Base-by-base conservation (phyloP, 2,888 invertebrate genomes). In the Apodemia duryi region DNA sequence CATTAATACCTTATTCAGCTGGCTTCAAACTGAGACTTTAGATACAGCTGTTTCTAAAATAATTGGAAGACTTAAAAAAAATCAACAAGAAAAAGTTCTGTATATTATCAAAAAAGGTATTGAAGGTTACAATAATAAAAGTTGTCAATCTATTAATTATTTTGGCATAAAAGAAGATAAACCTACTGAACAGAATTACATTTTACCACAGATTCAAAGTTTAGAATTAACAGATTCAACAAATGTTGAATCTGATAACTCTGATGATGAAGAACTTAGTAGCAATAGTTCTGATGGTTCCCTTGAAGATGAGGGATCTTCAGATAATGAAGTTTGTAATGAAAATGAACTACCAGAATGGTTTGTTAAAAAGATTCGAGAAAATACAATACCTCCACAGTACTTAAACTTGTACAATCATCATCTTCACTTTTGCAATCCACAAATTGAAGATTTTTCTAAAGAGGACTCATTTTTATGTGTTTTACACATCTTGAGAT, bases 1-100 rank as follows among this genome's bases (percentile, higher is more conserved):
- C 69, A 96, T 98, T 70, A 92, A 94, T 69, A 93, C 94, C 3
- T 89, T 96, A 6, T 92, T 98, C 5, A 91, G 93, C 66, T 98
- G 98, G 97, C 78, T 98, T 2, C 93, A 94, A 73, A 93, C 94
- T 74, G 95, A 96, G 79, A 94, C 94, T 0, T 87, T 95, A 32
- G 94, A 96, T 13, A 91, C 94, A 2, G 97, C 96, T 0, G 84
- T 97, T 13, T 79, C 88, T 9, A 95, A 94, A 81, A 94, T 96
- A 71, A 76, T 96, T 43, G 92, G 93, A 0, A 88, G 94, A 69
- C 80, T 96, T 62, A 94, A 93, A 73, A 93, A 92, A 74, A 80
- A 81, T 2, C 86, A 93, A 54, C 92, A 95, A 41, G 80, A 86
- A 49, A 86, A 81, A 65, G 86, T 96, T 29, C 81, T 93, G 62